These are phyloP conservation scores for Amorpha juglandis DNA, from an alignment of 2,888 invertebrate genomes.

Conservation along the genomic window DNA sequence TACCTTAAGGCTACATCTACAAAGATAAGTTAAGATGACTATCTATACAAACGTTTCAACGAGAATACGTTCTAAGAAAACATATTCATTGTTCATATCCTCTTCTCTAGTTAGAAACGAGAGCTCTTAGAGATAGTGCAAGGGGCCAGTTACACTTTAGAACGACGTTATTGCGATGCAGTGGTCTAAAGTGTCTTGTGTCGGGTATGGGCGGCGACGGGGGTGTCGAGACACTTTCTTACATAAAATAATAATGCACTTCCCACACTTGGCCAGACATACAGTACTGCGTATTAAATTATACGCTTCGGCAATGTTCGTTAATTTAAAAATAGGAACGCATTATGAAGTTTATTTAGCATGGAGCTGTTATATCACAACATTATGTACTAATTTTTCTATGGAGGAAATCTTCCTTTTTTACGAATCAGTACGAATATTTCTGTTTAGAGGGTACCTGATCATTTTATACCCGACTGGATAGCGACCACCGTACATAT, in stretches of 20 bases:
- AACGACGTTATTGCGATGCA: conserved; percentile 64
- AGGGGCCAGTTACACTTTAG: conserved; percentile 62
- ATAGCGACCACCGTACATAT: too few species aligned
- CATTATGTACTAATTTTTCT: too few species aligned
- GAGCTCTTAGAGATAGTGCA: conserved; percentile 44
- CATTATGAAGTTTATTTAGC: too few species aligned
- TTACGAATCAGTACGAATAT: too few species aligned
- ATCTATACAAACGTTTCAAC: conserved; percentile 13
- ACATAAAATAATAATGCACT: conserved; percentile 66
- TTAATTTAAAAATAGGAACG: too few species aligned
- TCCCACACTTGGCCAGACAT: conserved; percentile 51
- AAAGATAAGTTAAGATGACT: too few species aligned
- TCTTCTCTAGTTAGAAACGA: conserved; percentile 32
- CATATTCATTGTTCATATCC: conserved; percentile 23
- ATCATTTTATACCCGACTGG: too few species aligned
- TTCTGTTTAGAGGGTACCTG: too few species aligned
- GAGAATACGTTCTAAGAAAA: conserved; percentile 10
- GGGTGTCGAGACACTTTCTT: conserved; percentile 50
- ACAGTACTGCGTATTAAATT: not conserved
- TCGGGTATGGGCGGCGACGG: conserved; percentile 37
- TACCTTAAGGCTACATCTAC: too few species aligned
- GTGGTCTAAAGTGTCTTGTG: conserved; percentile 53
- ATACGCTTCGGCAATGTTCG: too few species aligned
- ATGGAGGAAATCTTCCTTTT: too few species aligned
- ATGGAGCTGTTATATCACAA: too few species aligned